A percentile compares a stretch with the other conserved stretches of the same genome.
Evolutionary conservation across 1,140 invertebrate species (phyloP).

Genomic region (Grapholita molesta): DNA sequence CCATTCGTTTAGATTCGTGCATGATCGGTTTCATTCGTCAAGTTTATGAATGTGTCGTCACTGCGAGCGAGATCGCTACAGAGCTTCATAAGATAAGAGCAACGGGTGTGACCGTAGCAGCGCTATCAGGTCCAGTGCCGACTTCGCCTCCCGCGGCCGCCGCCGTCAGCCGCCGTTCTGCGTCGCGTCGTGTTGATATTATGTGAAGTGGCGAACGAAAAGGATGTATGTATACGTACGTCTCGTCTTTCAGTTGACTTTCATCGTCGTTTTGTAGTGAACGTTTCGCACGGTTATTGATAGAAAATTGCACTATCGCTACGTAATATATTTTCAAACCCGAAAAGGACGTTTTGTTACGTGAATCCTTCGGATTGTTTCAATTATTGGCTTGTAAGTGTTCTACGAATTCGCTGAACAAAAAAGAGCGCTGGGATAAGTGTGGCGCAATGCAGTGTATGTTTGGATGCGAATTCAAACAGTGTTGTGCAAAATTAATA

Average conservation of each 20-base stretch:
- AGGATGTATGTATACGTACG: constrained; percentile 73
- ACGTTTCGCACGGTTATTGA: constrained; percentile 72
- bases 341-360: constrained; percentile 25
- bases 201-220: constrained; percentile 68
- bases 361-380: constrained; percentile 20
- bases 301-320: constrained; percentile 71
- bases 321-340: constrained; percentile 64
- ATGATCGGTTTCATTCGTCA: constrained; percentile 47
- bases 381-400: not conserved
- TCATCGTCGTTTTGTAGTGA: constrained; percentile 74
- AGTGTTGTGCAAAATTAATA: constrained; percentile 54
- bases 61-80: constrained; percentile 58
- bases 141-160: constrained; percentile 37
- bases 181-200: constrained; percentile 71
- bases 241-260: constrained; percentile 77
- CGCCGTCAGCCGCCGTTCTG: constrained; percentile 36
- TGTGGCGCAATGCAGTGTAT: constrained; percentile 76
- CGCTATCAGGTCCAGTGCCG: constrained; percentile 38
- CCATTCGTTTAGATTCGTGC: constrained; percentile 43
- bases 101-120: constrained; percentile 58
- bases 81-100: constrained; percentile 42
- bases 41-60: constrained; percentile 45
- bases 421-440: constrained; percentile 24
- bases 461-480: constrained; percentile 65
- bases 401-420: constrained; percentile 5